Conservation (phyloP, 2,113 vertebrate species). For the Polyodon spathula region DNA sequence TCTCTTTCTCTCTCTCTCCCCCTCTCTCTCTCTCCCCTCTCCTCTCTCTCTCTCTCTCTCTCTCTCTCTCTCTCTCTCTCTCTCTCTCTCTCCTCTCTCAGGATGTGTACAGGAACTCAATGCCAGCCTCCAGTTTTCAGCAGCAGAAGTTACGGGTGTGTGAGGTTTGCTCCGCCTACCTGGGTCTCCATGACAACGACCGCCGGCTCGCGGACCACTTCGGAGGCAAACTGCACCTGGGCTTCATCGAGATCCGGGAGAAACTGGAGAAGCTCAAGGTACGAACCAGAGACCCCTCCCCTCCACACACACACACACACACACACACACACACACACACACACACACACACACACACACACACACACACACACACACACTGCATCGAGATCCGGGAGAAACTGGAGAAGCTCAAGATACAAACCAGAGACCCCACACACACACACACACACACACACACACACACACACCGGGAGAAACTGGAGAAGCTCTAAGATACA, state of each 20-base stretch:
- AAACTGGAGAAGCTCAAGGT: slow-evolving; percentile 95
- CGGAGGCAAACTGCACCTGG: slow-evolving; percentile 91
- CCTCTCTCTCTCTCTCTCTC: background rate
- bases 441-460: background rate
- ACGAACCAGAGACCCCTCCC: no score
- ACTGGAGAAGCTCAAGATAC: slow-evolving; percentile 91
- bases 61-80: background rate
- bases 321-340: background rate
- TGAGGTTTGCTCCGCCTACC: slow-evolving; percentile 93
- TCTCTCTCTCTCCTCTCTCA: slow-evolving; percentile 33
- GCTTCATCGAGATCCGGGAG: slow-evolving; percentile 97
- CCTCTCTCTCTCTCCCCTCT: no score
- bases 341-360: background rate
- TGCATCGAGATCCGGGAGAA: slow-evolving; percentile 98
- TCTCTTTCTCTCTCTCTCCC: no score
- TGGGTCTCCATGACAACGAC: slow-evolving; percentile 96
- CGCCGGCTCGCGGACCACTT: slow-evolving; percentile 94
- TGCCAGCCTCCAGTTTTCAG: slow-evolving; percentile 97
- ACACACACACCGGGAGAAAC: slow-evolving; percentile 68
- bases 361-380: no score
- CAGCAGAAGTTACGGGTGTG: slow-evolving; percentile 96
- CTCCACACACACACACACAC: background rate
- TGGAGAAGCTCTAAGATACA: slow-evolving; percentile 93
- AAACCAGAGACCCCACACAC: no score
- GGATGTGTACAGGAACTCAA: slow-evolving; percentile 96